phyloP scores from a whole-genome alignment of 2,888 invertebrate species.

The Aquatica leii region DNA sequence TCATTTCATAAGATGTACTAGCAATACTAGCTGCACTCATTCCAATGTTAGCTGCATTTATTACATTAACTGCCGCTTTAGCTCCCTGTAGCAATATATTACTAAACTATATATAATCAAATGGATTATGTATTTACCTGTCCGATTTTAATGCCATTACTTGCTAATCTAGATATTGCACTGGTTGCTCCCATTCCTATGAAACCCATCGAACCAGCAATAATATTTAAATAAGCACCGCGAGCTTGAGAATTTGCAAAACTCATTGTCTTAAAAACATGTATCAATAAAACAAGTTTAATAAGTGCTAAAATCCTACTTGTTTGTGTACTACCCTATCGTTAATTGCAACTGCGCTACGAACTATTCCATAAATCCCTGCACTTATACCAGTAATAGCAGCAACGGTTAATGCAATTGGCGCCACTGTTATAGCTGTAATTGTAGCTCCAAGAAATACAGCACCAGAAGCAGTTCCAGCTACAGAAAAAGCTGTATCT shows the following conservation, averaged over 20 bases:
- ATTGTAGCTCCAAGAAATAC: constrained; percentile 63
- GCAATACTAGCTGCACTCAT: constrained; percentile 36
- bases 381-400: constrained; percentile 42
- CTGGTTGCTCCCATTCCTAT: constrained; percentile 30
- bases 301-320: constrained; percentile 51
- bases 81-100: constrained; percentile 33
- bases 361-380: constrained; percentile 64
- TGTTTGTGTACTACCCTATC: constrained; percentile 65
- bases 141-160: constrained; percentile 61
- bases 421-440: constrained; percentile 63
- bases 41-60: constrained; percentile 38
- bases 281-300: not conserved
- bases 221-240: constrained; percentile 68
- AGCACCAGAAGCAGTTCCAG: constrained; percentile 60
- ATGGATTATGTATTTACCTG: constrained; percentile 53
- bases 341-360: constrained; percentile 62
- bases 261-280: constrained; percentile 53
- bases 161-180: constrained; percentile 37
- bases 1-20: constrained; percentile 41
- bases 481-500: constrained; percentile 50
- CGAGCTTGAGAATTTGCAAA: constrained; percentile 66
- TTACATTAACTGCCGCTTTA: constrained; percentile 30
- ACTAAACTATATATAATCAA: not conserved
- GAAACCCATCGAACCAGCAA: constrained; percentile 56
- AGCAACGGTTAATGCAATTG: constrained; percentile 61